These are phyloP conservation scores for Fulica atra DNA, from an alignment of 2,113 vertebrate genomes.

Conservation along the genomic window DNA sequence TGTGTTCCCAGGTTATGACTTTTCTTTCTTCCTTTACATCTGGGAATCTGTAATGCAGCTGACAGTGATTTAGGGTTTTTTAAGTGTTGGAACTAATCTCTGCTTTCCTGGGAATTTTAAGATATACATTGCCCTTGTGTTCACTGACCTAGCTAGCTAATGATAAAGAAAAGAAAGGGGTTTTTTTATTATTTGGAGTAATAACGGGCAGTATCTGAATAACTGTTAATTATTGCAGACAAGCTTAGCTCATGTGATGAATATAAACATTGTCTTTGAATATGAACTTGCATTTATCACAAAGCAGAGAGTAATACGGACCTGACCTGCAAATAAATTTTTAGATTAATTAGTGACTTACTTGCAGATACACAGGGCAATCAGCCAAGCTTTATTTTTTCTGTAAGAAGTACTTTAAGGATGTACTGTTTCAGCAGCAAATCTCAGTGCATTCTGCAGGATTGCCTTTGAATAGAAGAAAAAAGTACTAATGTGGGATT, in stretches of 20 bases:
- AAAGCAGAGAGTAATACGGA: not conserved
- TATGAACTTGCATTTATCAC: conserved; percentile 53
- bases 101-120: conserved; percentile 14
- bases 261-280: conserved; percentile 58
- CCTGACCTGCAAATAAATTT: conserved; percentile 20
- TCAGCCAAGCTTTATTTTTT: not conserved
- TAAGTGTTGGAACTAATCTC: conserved; percentile 21
- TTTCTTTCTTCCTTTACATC: not conserved
- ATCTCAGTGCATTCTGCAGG: conserved; percentile 54
- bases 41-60: not conserved
- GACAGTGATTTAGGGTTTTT: not conserved
- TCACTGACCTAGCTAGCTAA: conserved; percentile 35
- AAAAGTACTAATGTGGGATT: not conserved
- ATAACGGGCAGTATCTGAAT: conserved; percentile 37
- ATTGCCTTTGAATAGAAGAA: conserved; percentile 35
- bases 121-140: not conserved
- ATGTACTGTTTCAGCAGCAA: not conserved
- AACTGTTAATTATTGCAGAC: conserved; percentile 51
- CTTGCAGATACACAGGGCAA: conserved; percentile 23
- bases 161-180: not conserved
- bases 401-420: not conserved
- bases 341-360: conserved; percentile 38
- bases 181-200: conserved; percentile 37
- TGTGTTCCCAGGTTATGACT: not conserved
- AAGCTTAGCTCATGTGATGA: conserved; percentile 30